Evolutionary conservation across 2,888 invertebrate genomes (phyloP).

Genomic region (Sepioteuthis lessoniana): DNA sequence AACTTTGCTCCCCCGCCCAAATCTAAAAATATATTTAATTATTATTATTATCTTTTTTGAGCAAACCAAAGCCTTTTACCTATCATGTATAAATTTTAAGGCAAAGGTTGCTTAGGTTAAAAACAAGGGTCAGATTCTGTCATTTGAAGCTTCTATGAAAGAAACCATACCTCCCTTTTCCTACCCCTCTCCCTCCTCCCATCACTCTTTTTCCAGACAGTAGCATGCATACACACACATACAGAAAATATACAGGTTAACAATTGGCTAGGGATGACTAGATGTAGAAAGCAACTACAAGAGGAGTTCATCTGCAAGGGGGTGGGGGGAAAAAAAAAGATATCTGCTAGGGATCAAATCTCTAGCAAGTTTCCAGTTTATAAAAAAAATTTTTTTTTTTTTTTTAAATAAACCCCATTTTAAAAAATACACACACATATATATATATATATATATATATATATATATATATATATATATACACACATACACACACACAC

Average conservation of each 20-base stretch:
- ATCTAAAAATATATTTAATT: neutral
- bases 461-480: neutral
- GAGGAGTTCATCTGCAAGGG: neutral
- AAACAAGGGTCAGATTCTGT: neutral
- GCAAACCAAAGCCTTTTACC: neutral
- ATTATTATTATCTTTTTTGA: no score
- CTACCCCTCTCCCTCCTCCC: neutral
- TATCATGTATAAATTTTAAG: neutral
- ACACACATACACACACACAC: neutral
- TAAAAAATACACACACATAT: neutral
- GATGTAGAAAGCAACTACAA: constrained; percentile 33
- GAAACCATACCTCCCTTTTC: neutral
- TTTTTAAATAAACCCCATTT: neutral
- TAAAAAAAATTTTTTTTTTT: neutral
- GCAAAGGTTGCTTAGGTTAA: neutral
- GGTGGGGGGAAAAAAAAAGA: no score
- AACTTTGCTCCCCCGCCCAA: neutral
- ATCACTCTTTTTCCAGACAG: neutral
- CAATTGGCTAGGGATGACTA: constrained; percentile 24
- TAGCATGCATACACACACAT: neutral
- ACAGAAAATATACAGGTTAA: neutral
- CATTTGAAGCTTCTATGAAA: neutral
- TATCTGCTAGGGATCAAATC: neutral
- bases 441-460: neutral
- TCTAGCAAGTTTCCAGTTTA: neutral